Base-by-base conservation (phyloP, 2,113 vertebrate genomes). In the Syrmaticus mikado region DNA sequence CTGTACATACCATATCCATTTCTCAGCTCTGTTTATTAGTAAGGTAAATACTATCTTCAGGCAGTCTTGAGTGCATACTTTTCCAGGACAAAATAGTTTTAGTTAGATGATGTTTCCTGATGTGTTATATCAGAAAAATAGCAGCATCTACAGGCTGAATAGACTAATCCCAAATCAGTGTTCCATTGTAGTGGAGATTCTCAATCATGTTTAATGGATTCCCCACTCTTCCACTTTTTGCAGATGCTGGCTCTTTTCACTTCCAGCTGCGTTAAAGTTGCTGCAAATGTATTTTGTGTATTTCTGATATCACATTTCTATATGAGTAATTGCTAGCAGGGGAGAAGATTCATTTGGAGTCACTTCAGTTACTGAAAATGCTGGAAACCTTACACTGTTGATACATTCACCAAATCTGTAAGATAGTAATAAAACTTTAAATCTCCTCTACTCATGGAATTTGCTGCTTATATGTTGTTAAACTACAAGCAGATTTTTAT, bases 101-200 rank as follows among this genome's bases (percentile, higher is more conserved):
- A 43, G 3, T 74, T 81, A 75, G 68, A 82, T 79, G 12, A 66
- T 75, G 41, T 93, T 95, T 96, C 55, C 55, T 90, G 71, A 73
- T 92, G 80, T 62, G 57, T 74, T 78, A 92, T 68, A 82, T 83
- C 77, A 93, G 92, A 92, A 94, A 89, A 96, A 82, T 62, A 92
- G 81, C 94, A 95, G 80, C 90, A 90, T 91, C 91, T 96, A 81
- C 85, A 94, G 88, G 81, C 79, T 94, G 89, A 90, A 61, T 61
- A 71, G 62, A 19, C 82, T 85, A 82, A 92, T 92, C 92, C 80
- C 38, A 80, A 77, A 87, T 87, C 52, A 66, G 67, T 43, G 28
- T 81, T 78, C 20, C 61, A 20, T 58, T 85, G 67, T 67, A 82
- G 36, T 85, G 40, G n/a, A 62, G 55, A 68, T 72, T 77, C 67